Evolutionary conservation across 2,113 vertebrate genomes (phyloP).

Genomic region (Cricetomys ansorgei): DNA sequence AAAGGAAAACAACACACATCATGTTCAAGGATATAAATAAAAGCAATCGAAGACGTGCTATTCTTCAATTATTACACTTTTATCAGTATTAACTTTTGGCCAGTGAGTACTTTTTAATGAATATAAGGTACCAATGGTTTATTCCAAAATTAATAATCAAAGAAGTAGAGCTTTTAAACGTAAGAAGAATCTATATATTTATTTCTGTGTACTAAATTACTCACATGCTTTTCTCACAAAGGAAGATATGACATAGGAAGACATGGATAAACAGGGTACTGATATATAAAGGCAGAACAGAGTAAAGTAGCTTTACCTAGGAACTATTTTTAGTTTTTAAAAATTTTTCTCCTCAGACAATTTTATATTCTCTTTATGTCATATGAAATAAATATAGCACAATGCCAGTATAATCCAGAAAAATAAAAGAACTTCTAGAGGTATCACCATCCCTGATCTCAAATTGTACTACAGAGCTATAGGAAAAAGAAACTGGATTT

Average conservation of each 20-base stretch:
- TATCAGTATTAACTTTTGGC: not conserved
- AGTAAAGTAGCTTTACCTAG: not conserved
- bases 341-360: too few relatives aligned
- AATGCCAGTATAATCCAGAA: not conserved
- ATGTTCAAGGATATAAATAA: not conserved
- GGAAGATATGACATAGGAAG: not conserved
- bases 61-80: not conserved
- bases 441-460: too few relatives aligned
- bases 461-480: too few relatives aligned
- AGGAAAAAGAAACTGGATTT: too few relatives aligned
- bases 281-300: not conserved
- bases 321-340: not conserved
- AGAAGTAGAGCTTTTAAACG: not conserved
- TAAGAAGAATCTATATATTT: not conserved
- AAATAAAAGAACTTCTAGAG: too few relatives aligned
- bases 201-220: not conserved
- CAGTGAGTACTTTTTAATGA: too few relatives aligned
- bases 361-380: not conserved
- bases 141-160: not conserved
- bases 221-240: not conserved
- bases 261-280: not conserved
- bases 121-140: not conserved
- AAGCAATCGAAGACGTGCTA: not conserved
- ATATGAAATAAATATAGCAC: slow-evolving; percentile 30
- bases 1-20: not conserved